Evolutionary conservation across 2,797 vertebrate species (phyloP), one percentile per base, ranked within the genome.

Genomic region (Lacerta viridis): DNA sequence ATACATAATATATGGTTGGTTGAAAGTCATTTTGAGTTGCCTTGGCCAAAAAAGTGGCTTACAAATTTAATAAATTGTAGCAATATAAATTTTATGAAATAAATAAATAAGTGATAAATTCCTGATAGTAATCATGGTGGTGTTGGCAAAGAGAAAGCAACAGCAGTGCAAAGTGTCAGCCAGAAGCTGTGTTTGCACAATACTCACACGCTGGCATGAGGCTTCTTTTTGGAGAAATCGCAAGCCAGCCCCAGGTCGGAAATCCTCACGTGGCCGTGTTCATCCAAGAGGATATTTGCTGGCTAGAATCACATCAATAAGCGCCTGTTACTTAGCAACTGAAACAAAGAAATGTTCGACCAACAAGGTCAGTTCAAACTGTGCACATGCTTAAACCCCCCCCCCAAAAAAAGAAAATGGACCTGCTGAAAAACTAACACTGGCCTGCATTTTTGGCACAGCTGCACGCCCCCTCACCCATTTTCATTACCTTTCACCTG

Each of bases 171-270:
- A 50, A 15, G 50, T 55, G 50, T 11, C 23, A 20, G 33, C 2
- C 5, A 11, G 2, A 1, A 55, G 50, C 50, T 55, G 50, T 55
- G 13, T 27, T 7, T 15, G 0, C 0, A 0, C 0, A 0, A 43
- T 91, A 98, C 98, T 98, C 89, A 99, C 99, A 99, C 99, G 0
- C 99, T 99, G 82, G 99, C 99, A 2, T 99, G 99, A 0, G 99
- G 99, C 95, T 99, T 99, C 97, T 99, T 99, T 92, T 99, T 99
- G 92, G 99, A 99, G 91, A 99, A 99, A 95, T 99, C 98, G 17
- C 99, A 99, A 83, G 99, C 99, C 80, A 99, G 97, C 7, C 99
- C 99, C 5, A 99, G 98, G 95, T 99, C 99, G 0, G 99, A 99
- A 97, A 99, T 99, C 81, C 99, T 98, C 43, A 99, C 98, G 0